Base-by-base conservation (phyloP, 1,140 invertebrate species). In the Drosophila tropicalis region DNA sequence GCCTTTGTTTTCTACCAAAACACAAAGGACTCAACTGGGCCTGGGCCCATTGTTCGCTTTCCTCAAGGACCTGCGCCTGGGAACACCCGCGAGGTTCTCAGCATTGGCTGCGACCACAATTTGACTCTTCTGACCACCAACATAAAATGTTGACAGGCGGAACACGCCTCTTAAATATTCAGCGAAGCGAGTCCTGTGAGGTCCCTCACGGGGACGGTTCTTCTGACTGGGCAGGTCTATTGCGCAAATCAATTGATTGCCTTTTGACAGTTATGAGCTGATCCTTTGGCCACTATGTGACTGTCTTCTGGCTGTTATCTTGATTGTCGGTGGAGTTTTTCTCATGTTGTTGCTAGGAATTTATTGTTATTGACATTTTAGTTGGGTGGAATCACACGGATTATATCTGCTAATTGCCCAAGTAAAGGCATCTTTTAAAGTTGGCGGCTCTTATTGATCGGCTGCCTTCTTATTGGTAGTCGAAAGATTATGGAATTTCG, bases 61-160 rank as follows among this genome's bases (percentile, higher is more conserved):
- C 51, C 62, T 84, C 63, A 84, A 89, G 84, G 84, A 89, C 80
- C 80, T 81, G 68, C 62, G 56, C 56, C 41, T 67, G 58, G 44
- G 83, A 86, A 89, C 83, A 86, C 83, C 83, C 83, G 83, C 79
- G 58, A 62, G 67, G 72, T 87, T 87, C 83, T 69, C 82, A 86
- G 76, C 81, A 70, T 68, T 25, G 58, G 67, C 70, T 78, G 79
- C 75, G 65, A 84, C 84, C 84, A 67, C 84, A 87, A 80, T 47
- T 89, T 81, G 78, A 76, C 78, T 78, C 57, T 56, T 58, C 70
- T 79, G 85, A 67, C 90, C 90, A 91, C 90, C 81, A 91, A 91
- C 84, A 86, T 86, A 81, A 89, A 91, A 91, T 91, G 90, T 91
- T 91, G 90, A 91, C 90, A 91, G 90, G 67, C 81, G 72, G 74